Conservation (phyloP, 2,888 invertebrate genomes). For the Ferdinandea cuprea region DNA sequence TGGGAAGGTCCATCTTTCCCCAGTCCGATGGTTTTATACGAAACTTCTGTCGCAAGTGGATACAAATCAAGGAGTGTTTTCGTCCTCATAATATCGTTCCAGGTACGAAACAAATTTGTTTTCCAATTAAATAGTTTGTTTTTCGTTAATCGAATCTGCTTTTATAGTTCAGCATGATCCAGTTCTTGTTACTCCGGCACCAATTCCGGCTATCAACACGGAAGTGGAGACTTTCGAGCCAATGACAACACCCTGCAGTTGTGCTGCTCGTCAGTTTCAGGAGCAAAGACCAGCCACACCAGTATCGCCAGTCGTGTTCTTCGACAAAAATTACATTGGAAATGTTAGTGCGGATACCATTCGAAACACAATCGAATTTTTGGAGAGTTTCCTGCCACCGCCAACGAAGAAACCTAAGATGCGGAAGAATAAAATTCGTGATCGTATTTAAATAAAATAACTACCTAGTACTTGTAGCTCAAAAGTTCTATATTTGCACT, state of each 20-base stretch:
- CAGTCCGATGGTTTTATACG: constrained; percentile 80
- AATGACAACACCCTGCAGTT: constrained; percentile 76
- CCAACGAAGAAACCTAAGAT: constrained; percentile 79
- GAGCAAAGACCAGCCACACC: constrained; percentile 72
- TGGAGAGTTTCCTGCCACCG: constrained; percentile 80
- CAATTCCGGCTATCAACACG: constrained; percentile 60
- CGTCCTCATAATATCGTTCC: constrained; percentile 76
- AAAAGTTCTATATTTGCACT: no score
- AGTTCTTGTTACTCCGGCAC: constrained; percentile 72
- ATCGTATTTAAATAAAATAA: constrained; percentile 49
- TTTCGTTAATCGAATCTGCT: neutral
- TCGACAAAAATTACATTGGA: constrained; percentile 81
- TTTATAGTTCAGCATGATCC: constrained; percentile 8
- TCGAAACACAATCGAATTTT: constrained; percentile 81
- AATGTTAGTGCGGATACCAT: constrained; percentile 81
- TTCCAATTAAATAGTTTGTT: neutral
- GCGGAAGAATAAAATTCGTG: constrained; percentile 78
- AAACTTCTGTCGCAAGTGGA: constrained; percentile 81
- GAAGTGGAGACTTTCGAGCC: constrained; percentile 77
- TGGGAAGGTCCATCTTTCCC: constrained; percentile 79
- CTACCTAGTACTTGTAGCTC: no score
- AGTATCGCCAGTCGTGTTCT: constrained; percentile 79
- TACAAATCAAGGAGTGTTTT: constrained; percentile 81
- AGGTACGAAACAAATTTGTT: constrained; percentile 13
- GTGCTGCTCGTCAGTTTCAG: constrained; percentile 75